Conservation (phyloP, 2,888 invertebrate genomes). For the Sarcophaga subvicina region DNA sequence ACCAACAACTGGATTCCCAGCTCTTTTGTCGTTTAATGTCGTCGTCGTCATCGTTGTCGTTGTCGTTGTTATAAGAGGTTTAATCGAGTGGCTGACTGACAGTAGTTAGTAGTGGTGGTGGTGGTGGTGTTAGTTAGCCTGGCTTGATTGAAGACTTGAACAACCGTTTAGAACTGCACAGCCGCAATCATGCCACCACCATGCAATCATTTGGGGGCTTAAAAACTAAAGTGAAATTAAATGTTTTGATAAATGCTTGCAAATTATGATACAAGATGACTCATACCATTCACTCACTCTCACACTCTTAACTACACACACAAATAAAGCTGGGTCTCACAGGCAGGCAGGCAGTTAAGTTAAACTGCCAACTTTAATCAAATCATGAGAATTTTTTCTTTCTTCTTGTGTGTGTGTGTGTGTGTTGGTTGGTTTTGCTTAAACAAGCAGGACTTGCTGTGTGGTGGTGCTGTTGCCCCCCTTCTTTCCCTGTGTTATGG, state of each 20-base stretch:
- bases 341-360: no score
- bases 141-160: neutral
- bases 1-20: no score
- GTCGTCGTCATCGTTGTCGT: no score
- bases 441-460: no score
- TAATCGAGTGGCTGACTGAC: no score
- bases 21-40: no score
- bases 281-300: constrained; percentile 40
- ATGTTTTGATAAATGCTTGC: constrained; percentile 45
- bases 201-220: neutral
- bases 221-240: constrained; percentile 63
- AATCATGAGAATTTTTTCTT: constrained; percentile 31
- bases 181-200: neutral
- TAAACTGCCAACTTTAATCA: neutral
- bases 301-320: no score
- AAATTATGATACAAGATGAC: constrained; percentile 43
- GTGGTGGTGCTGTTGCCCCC: no score
- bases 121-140: neutral
- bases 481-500: no score
- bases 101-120: neutral
- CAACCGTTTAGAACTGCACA: no score
- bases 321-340: neutral
- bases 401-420: neutral
- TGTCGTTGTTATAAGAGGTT: no score
- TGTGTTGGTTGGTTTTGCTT: no score